These are phyloP conservation scores for Peromyscus californicus DNA, from an alignment of 2,113 vertebrate genomes.

Conservation along the genomic window DNA sequence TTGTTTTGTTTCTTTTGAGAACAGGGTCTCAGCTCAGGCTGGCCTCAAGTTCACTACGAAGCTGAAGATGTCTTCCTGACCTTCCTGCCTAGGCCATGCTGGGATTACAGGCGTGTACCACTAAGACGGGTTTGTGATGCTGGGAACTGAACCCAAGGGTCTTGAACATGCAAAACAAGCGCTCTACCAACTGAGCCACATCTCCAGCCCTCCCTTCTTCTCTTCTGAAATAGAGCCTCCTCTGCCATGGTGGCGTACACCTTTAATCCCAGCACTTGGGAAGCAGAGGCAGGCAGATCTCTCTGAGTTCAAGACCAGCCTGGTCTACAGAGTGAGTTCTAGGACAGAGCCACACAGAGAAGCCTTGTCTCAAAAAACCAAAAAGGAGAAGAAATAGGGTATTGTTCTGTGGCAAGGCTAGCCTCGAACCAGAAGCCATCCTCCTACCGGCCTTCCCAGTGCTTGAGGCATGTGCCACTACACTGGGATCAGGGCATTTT, in stretches of 20 bases:
- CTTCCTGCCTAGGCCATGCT: not conserved
- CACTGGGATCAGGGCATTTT: not conserved
- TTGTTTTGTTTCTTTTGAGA: not conserved
- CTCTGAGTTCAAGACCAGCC: not conserved
- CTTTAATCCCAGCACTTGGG: not conserved
- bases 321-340: not conserved
- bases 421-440: not conserved
- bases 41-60: no score
- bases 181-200: not conserved
- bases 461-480: not conserved
- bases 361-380: not conserved
- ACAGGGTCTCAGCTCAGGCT: not conserved
- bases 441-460: not conserved
- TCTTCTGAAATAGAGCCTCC: not conserved
- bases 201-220: not conserved
- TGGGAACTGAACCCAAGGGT: not conserved
- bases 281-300: not conserved
- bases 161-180: not conserved
- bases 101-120: not conserved
- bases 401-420: not conserved
- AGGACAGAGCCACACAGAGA: not conserved
- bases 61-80: not conserved
- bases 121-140: no score
- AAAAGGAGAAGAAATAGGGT: not conserved
- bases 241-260: not conserved